These are phyloP conservation scores for Dermolepida albohirtum DNA, from an alignment of 2,888 invertebrate genomes.

Conservation along the genomic window DNA sequence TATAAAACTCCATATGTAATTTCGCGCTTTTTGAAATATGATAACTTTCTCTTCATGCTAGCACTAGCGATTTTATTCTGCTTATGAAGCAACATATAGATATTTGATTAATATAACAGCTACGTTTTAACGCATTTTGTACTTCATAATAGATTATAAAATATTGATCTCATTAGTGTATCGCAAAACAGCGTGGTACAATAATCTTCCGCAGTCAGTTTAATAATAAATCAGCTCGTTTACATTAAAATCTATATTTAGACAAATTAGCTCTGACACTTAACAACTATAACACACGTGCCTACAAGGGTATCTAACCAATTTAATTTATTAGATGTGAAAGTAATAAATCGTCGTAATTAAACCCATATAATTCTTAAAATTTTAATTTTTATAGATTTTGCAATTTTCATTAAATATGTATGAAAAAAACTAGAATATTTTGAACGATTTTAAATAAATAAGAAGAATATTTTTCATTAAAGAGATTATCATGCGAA, in stretches of 20 bases:
- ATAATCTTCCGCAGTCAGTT: slow-evolving; percentile 24
- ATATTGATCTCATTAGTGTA: background rate
- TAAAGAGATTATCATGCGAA: background rate
- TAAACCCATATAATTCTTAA: slow-evolving; percentile 2
- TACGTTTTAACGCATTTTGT: background rate
- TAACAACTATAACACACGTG: slow-evolving; percentile 39
- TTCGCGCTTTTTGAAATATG: slow-evolving; percentile 1
- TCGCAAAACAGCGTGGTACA: slow-evolving; percentile 2
- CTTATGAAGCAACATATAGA: background rate
- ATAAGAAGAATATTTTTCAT: too few relatives aligned
- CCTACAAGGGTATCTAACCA: slow-evolving; percentile 24
- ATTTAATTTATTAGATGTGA: slow-evolving; percentile 32
- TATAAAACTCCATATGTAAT: too few relatives aligned
- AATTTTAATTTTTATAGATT: background rate
- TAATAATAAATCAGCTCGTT: slow-evolving; percentile 44
- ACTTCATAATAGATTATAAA: background rate
- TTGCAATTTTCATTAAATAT: too few relatives aligned
- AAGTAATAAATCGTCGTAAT: slow-evolving; percentile 24
- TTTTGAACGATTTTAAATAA: too few relatives aligned
- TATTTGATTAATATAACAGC: background rate
- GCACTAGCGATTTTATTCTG: background rate
- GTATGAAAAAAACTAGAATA: too few relatives aligned
- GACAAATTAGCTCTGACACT: slow-evolving; percentile 43
- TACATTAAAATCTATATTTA: slow-evolving; percentile 44
- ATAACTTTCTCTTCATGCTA: background rate